These are phyloP conservation scores for Hypolimnas misippus DNA, from an alignment of 2,888 invertebrate genomes.

Conservation along the genomic window DNA sequence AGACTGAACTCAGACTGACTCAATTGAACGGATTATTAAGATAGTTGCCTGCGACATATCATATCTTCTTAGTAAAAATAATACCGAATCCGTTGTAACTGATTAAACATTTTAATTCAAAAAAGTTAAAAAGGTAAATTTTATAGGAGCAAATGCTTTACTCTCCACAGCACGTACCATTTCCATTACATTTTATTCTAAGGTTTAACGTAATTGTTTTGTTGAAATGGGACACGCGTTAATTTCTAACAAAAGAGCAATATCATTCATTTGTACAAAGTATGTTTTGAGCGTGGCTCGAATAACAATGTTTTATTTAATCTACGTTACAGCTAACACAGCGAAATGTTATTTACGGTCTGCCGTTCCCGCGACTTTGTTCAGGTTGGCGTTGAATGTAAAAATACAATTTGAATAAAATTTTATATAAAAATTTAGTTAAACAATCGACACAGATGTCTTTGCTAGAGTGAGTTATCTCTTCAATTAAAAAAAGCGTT, in stretches of 20 bases:
- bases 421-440: no score
- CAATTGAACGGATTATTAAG: no score
- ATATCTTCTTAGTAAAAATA: no score
- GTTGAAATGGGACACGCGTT: conserved; percentile 10
- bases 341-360: neutral
- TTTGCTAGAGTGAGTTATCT: no score
- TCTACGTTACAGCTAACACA: conserved; percentile 2
- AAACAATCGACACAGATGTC: no score
- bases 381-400: neutral
- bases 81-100: no score
- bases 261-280: conserved; percentile 12
- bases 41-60: no score
- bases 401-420: neutral
- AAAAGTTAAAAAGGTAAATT: no score
- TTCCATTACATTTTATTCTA: neutral
- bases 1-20: no score
- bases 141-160: no score
- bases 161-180: neutral
- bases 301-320: conserved; percentile 15
- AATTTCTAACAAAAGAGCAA: conserved; percentile 16
- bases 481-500: no score
- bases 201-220: neutral
- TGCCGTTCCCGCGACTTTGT: neutral
- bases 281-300: conserved; percentile 6
- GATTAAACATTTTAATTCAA: no score